These are phyloP conservation scores for Phymorhynchus buccinoides DNA, from an alignment of 1,140 invertebrate species.

Conservation along the genomic window DNA sequence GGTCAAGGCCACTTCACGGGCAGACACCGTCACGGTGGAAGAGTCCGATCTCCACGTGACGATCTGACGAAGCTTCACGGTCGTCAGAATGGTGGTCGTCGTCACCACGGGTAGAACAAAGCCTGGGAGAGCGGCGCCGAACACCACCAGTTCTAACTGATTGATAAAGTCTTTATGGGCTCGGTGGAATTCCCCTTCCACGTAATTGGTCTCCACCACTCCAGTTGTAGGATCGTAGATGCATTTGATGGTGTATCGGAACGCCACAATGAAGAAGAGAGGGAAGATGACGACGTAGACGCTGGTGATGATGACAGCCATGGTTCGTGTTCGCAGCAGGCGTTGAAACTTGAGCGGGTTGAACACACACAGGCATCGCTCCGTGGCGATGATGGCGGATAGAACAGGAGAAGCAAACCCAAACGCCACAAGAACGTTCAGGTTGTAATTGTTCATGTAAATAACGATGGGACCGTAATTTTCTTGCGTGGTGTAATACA, in stretches of 20 bases:
- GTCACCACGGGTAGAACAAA: neutral
- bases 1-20: too few relatives aligned
- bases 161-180: neutral
- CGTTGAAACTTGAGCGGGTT: conserved; percentile 6
- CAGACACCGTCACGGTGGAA: too few relatives aligned
- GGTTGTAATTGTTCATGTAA: neutral
- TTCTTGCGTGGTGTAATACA: conserved; percentile 15
- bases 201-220: neutral
- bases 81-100: neutral
- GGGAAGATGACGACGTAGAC: neutral
- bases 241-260: neutral
- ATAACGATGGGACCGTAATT: neutral
- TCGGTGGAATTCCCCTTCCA: neutral
- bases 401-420: neutral
- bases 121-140: neutral
- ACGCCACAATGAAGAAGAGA: neutral
- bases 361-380: conserved; percentile 22
- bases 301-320: conserved; percentile 3
- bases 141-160: neutral
- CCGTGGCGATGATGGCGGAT: conserved; percentile 25
- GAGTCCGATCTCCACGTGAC: neutral
- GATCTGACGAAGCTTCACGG: conserved; percentile 3
- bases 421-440: neutral
- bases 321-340: neutral
- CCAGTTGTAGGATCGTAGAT: neutral